Evolutionary conservation across 2,888 invertebrate genomes (phyloP).

Genomic region (Hydropsyche betteni): DNA sequence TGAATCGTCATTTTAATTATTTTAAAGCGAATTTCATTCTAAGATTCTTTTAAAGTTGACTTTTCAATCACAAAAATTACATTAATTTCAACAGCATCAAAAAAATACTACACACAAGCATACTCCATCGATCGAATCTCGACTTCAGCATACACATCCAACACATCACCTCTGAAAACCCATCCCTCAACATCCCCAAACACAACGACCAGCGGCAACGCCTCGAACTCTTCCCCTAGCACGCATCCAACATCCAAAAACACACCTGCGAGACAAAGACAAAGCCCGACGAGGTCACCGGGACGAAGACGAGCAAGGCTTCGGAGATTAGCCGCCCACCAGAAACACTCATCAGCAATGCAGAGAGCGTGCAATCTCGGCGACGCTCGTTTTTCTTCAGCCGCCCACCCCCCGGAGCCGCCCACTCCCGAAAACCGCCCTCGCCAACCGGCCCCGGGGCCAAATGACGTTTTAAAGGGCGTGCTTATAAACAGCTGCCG

Average conservation of each 20-base stretch:
- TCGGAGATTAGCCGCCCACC: not conserved
- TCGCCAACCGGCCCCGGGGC: slow-evolving; percentile 5
- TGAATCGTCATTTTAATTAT: too few species aligned
- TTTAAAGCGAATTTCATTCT: too few species aligned
- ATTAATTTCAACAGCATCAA: too few species aligned
- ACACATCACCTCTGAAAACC: too few species aligned
- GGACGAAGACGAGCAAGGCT: not conserved
- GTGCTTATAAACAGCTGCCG: slow-evolving; percentile 45
- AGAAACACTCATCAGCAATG: slow-evolving; percentile 16
- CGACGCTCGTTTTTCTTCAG: slow-evolving; percentile 24
- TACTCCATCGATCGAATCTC: too few species aligned
- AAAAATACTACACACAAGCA: too few species aligned
- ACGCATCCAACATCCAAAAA: not conserved
- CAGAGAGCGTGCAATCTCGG: slow-evolving; percentile 27
- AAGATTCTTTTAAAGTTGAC: too few species aligned
- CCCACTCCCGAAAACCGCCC: not conserved
- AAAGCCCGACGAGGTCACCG: not conserved
- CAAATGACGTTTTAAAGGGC: slow-evolving; percentile 44
- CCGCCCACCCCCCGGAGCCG: not conserved
- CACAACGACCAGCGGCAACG: too few species aligned
- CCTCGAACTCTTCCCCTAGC: too few species aligned
- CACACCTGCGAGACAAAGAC: not conserved
- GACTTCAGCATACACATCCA: too few species aligned
- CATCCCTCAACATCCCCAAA: too few species aligned
- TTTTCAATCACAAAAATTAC: too few species aligned